These are phyloP conservation scores for Ptilorrhoa leucosticta DNA, from an alignment of 2,113 vertebrate species.

Conservation along the genomic window DNA sequence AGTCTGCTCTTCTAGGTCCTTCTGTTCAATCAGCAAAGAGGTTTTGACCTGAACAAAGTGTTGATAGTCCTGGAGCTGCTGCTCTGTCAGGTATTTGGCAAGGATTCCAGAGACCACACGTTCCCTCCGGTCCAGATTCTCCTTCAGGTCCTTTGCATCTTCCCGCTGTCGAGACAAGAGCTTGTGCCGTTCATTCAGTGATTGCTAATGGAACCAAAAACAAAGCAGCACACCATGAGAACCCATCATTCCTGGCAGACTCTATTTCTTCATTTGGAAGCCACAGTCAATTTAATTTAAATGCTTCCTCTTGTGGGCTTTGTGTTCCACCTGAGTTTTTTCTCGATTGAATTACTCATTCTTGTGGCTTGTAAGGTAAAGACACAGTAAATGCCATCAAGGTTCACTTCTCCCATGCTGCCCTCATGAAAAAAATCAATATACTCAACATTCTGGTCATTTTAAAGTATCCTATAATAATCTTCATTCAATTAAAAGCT, in stretches of 20 bases:
- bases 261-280: conserved; percentile 15
- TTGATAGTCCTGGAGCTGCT: conserved; percentile 82
- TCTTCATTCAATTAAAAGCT: background rate
- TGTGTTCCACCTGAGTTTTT: background rate
- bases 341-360: background rate
- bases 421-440: background rate
- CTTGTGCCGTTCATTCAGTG: conserved; percentile 81
- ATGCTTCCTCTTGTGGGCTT: conserved; percentile 36
- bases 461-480: background rate
- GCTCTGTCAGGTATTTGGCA: conserved; percentile 72
- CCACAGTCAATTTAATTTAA: background rate
- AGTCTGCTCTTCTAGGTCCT: conserved; percentile 88
- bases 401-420: background rate
- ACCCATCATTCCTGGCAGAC: background rate
- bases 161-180: conserved; percentile 87
- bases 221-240: conserved; percentile 8
- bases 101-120: conserved; percentile 83
- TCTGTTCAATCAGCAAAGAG: conserved; percentile 86
- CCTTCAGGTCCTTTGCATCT: conserved; percentile 92
- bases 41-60: conserved; percentile 85
- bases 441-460: background rate
- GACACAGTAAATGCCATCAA: background rate
- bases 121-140: conserved; percentile 90
- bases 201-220: conserved; percentile 70
- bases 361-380: conserved; percentile 11